Conservation (phyloP, 2,888 invertebrate genomes). For the Lampropteryx suffumata region DNA sequence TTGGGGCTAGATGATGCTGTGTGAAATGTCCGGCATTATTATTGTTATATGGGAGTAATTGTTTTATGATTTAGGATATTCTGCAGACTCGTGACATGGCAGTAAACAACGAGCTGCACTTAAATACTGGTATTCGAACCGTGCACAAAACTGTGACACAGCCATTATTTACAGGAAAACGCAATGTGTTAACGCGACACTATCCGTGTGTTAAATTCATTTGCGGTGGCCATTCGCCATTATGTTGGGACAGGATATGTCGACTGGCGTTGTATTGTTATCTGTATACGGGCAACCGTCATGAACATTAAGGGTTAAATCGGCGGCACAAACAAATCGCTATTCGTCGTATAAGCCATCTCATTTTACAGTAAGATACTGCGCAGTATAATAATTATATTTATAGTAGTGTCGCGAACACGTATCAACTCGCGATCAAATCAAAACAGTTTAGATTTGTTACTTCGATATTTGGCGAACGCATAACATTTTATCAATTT, state of each 20-base stretch:
- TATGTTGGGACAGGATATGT: slow-evolving; percentile 39
- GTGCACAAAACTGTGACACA: slow-evolving; percentile 2
- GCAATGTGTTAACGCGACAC: slow-evolving; percentile 38
- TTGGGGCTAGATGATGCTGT: too few relatives aligned
- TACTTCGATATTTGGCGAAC: neutral
- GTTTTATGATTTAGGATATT: too few relatives aligned
- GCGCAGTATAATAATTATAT: too few relatives aligned
- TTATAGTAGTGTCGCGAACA: too few relatives aligned
- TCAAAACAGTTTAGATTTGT: too few relatives aligned
- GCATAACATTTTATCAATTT: neutral
- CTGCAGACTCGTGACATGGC: too few relatives aligned
- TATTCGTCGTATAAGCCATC: neutral
- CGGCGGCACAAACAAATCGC: too few relatives aligned
- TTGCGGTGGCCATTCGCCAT: slow-evolving; percentile 34
- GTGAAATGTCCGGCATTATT: too few relatives aligned
- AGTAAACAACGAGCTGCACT: too few relatives aligned
- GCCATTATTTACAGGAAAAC: slow-evolving; percentile 45
- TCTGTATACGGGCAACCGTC: slow-evolving; percentile 37
- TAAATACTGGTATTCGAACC: slow-evolving; percentile 7
- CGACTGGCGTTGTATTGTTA: slow-evolving; percentile 40
- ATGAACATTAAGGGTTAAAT: neutral
- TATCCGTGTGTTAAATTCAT: slow-evolving; percentile 51
- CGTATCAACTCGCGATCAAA: too few relatives aligned
- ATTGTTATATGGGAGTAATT: too few relatives aligned
- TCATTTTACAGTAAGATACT: neutral